A percentile compares a stretch with the other conserved stretches of the same genome.
These are phyloP conservation scores for Amorpha juglandis DNA, from an alignment of 2,888 invertebrate genomes.

Conservation along the genomic window DNA sequence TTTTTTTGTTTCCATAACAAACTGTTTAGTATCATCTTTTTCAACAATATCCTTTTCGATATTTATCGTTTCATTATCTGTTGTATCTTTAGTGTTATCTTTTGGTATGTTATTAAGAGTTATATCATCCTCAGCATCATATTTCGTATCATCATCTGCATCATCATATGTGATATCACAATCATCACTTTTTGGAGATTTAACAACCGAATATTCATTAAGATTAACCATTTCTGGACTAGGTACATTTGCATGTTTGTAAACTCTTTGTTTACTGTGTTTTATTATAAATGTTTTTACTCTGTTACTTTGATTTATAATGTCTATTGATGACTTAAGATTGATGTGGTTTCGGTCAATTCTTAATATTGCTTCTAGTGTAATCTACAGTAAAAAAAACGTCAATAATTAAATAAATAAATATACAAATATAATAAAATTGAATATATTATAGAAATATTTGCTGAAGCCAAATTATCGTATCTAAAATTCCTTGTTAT, in stretches of 20 bases:
- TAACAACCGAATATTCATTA: not conserved
- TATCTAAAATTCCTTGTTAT: too few species aligned
- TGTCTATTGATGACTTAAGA: slow-evolving; percentile 15
- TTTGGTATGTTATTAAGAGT: not conserved
- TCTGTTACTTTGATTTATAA: slow-evolving; percentile 17
- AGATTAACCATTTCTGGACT: slow-evolving; percentile 18
- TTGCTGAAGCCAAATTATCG: too few species aligned
- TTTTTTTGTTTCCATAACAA: too few species aligned
- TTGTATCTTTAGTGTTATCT: not conserved
- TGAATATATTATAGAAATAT: too few species aligned
- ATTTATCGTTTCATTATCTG: not conserved
- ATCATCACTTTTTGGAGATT: slow-evolving; percentile 18
- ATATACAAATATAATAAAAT: too few species aligned
- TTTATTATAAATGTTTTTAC: slow-evolving; percentile 25
- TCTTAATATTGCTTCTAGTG: slow-evolving; percentile 17
- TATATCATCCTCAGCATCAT: slow-evolving; percentile 14
- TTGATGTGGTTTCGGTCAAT: not conserved
- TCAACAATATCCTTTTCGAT: not conserved
- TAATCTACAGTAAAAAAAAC: slow-evolving; percentile 29
- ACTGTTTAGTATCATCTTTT: not conserved
- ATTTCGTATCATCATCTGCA: not conserved
- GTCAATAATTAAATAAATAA: too few species aligned
- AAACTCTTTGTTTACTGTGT: slow-evolving; percentile 17
- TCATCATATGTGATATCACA: not conserved
- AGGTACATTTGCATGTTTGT: not conserved